Conservation (phyloP, 2,113 vertebrate species). For the Muntiacus reevesi region DNA sequence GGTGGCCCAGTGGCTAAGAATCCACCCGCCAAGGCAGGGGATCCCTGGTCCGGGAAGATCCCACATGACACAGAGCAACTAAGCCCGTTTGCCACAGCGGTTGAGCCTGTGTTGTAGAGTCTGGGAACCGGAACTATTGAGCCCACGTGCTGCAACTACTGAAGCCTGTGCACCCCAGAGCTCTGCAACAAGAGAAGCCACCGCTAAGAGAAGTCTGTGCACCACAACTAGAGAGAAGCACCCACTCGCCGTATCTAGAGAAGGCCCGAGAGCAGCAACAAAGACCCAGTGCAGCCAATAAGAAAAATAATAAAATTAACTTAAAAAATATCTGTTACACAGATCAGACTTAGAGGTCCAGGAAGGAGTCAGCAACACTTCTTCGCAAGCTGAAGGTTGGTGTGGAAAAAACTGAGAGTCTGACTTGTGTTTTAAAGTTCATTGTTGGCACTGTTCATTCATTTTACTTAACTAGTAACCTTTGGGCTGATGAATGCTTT, state of each 20-base stretch:
- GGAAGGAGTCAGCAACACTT: not conserved
- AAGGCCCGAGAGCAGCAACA: not conserved
- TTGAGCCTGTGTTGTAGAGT: not conserved
- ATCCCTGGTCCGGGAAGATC: not conserved
- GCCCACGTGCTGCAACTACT: not conserved
- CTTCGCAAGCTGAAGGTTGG: not conserved
- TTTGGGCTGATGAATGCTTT: not conserved
- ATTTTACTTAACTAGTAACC: constrained; percentile 17
- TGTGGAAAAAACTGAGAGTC: not conserved
- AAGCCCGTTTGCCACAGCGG: not conserved
- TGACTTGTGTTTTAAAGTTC: not conserved
- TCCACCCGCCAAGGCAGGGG: not conserved
- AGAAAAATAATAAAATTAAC: not conserved
- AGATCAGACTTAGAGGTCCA: not conserved
- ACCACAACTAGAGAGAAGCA: not conserved
- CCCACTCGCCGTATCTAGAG: not conserved
- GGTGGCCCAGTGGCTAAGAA: not conserved
- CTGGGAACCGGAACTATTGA: not conserved
- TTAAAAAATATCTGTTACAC: not conserved
- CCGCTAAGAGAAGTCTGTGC: not conserved
- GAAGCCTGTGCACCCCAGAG: not conserved
- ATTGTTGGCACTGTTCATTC: not conserved
- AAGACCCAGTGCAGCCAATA: not conserved
- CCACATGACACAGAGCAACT: not conserved
- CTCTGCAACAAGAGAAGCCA: not conserved